Base-by-base conservation (phyloP, 2,113 vertebrate species). In the Ivindomyrus marchei region DNA sequence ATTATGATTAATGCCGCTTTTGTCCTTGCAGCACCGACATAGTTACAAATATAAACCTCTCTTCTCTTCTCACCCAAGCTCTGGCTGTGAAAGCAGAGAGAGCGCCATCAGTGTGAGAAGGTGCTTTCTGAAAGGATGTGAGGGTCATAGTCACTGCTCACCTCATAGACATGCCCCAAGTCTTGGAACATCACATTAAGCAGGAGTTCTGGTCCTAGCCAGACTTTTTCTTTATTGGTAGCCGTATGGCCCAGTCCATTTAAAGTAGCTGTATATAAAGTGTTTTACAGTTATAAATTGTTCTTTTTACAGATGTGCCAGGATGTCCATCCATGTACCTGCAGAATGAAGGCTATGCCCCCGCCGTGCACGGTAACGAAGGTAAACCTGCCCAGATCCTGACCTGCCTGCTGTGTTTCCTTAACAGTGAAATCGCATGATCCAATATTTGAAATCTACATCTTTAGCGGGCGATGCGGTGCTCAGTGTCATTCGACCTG, bases 251-350 rank as follows among this genome's bases (percentile, higher is more conserved):
- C 21, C 19, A 10, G 83, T 47, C 42, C 17, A n/a, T 85, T 84
- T 10, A 7, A 24, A 47, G 45, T 80, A 80, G 36, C 36, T 42
- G 36, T 80, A 6, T 19, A 4, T 80, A 39, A 13, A 36, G n/a
- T 42, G 36, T 19, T 39, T 80, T 80, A 17, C 39, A 21, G 21
- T 7, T n/a, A 24, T 85, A 21, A 47, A 85, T 85, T 47, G 83
- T 91, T 90, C n/a, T 90, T 87, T 1, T 90, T 52, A 3, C 90
- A 99, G 98, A 99, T 95, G 95, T 96, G 93, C 96, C 98, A 89
- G 96, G 97, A 87, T 98, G 97, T 90, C 94, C 96, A 15, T 98
- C 98, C 0, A 95, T 96, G 95, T 98, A 98, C 93, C 92, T 97
- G 56, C 97, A 96, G 74, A 93, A 31, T 0, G 97, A 98, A 93